Base-by-base conservation (phyloP, 2,888 invertebrate genomes). In the Meteorus colon region DNA sequence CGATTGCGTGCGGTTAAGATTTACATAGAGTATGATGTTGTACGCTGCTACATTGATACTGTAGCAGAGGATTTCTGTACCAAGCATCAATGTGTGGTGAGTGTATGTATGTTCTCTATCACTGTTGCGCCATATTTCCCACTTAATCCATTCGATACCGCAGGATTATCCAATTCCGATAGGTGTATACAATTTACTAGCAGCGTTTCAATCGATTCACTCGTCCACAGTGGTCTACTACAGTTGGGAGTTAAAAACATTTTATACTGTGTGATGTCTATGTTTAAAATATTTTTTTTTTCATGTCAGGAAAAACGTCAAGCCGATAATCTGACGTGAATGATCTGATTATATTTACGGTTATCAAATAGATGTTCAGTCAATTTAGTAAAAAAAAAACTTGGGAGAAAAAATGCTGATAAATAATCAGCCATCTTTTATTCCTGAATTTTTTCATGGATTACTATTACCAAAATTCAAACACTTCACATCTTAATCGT, bases 71-170 rank as follows among this genome's bases (percentile, higher is more conserved):
- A 2, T 48, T 48, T n/a, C 48, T 48, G n/a, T 48, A 14, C 14
- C 24, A 4, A 55, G n/a, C 55, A 24, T 55, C 55, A n/a, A 19
- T 55, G 55, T 19, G 19, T 19, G 2, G n/a, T 6, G 55, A 55
- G 55, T 55, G n/a, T 55, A 55, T 55, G n/a, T 8, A 19, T 48
- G n/a, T 10, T 55, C 5, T 55, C 8, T 55, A 55, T 19, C 80
- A 79, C 81, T 78, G 81, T 81, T 72, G 77, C 79, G 78, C 79
- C 82, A 83, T 83, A 83, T 83, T 83, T 83, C 79, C 65, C 73
- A 79, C 78, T 77, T 85, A 84, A 85, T 85, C 81, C 82, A 77
- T 77, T 79, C 81, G 81, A 84, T 83, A 83, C 80, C 80, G 74
- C 73, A 75, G 80, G 83, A 82, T 83, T 80, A 83, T 82, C 83